Conservation (phyloP, 2,888 invertebrate species). For the Rhopalosiphum nymphaeae region DNA sequence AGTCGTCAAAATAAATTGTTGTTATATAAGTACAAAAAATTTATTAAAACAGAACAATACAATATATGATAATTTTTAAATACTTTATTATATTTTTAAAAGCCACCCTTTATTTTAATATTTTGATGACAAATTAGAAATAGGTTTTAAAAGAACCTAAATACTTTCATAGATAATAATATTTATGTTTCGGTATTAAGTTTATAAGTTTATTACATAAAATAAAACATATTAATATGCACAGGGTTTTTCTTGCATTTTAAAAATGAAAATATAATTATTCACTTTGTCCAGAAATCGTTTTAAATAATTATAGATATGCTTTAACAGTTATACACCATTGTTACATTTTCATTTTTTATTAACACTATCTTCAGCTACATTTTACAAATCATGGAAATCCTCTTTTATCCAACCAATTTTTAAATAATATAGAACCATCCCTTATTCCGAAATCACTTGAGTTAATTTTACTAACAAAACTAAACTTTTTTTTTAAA, state of each 20-base stretch:
- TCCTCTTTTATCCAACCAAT: neutral
- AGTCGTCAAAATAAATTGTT: slow-evolving; percentile 17
- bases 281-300: neutral
- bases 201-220: too few relatives aligned
- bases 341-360: slow-evolving; percentile 26
- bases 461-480: neutral
- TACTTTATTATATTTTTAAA: neutral
- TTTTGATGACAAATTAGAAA: neutral
- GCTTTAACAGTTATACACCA: neutral
- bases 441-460: neutral
- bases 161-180: too few relatives aligned
- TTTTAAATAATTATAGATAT: neutral
- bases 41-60: neutral
- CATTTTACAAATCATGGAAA: neutral
- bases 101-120: neutral
- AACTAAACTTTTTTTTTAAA: neutral
- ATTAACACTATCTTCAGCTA: neutral
- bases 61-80: neutral
- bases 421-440: neutral
- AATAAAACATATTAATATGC: too few relatives aligned
- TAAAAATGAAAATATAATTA: neutral
- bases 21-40: neutral
- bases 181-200: too few relatives aligned
- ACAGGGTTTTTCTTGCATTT: neutral
- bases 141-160: neutral